Conservation (phyloP, 2,888 invertebrate species). For the Monopis laevigella region DNA sequence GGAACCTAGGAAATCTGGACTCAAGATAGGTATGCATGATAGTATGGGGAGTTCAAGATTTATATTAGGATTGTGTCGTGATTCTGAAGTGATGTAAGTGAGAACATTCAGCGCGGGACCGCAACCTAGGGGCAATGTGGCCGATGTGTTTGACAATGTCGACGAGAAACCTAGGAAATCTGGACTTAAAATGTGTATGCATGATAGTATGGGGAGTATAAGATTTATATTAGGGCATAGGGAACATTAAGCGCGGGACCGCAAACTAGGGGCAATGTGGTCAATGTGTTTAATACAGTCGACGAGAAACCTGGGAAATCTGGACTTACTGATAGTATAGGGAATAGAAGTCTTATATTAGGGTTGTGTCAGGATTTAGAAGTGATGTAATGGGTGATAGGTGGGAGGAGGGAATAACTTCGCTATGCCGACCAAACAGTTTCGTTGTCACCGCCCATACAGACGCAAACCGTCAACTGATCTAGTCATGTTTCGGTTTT, state of each 20-base stretch:
- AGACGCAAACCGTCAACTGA: too few relatives aligned
- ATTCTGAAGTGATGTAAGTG: constrained; percentile 91
- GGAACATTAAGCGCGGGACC: constrained; percentile 76
- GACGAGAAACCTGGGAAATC: constrained; percentile 34
- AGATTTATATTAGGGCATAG: too few relatives aligned
- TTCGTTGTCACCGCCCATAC: too few relatives aligned
- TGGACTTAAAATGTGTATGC: too few relatives aligned
- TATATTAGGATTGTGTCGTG: constrained; percentile 82
- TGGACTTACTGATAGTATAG: constrained; percentile 36
- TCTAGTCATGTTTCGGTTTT: too few relatives aligned
- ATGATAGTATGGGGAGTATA: too few relatives aligned
- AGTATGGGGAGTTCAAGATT: too few relatives aligned
- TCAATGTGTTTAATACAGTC: constrained; percentile 70
- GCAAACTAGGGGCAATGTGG: constrained; percentile 72
- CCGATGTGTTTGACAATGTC: constrained; percentile 70
- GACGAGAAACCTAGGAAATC: constrained; percentile 34
- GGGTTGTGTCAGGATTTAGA: constrained; percentile 87
- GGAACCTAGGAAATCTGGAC: constrained; percentile 30
- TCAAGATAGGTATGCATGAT: too few relatives aligned
- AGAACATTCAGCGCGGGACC: constrained; percentile 76
- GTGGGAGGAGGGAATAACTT: too few relatives aligned
- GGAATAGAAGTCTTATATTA: too few relatives aligned
- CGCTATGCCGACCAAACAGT: too few relatives aligned
- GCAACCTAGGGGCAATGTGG: constrained; percentile 72
- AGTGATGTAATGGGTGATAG: constrained; percentile 89